phyloP scores from a whole-genome alignment of 2,888 invertebrate genomes.

The Andrena minutula region DNA sequence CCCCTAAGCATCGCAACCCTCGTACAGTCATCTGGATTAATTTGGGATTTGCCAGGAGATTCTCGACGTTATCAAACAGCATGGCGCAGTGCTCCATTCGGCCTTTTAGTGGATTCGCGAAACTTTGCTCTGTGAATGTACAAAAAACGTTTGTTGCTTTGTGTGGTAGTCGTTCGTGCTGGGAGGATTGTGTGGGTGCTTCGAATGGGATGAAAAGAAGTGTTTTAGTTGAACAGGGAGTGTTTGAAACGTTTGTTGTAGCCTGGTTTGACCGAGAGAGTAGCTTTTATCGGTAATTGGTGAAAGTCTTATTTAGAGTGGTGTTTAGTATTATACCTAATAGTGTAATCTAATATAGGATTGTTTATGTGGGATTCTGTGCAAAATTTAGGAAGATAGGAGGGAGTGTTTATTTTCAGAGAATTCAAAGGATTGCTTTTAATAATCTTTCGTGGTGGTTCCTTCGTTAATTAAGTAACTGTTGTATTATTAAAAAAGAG shows the following conservation, averaged over 20 bases:
- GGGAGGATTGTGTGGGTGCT: slow-evolving; percentile 15
- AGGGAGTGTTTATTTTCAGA: no score
- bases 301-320: slow-evolving; percentile 6
- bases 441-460: no score
- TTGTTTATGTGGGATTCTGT: no score
- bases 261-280: slow-evolving; percentile 16
- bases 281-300: slow-evolving; percentile 14
- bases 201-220: slow-evolving; percentile 29
- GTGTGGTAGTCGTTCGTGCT: slow-evolving; percentile 20
- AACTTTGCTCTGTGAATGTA: slow-evolving; percentile 16
- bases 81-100: no score
- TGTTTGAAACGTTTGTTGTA: slow-evolving; percentile 27
- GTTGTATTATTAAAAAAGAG: no score
- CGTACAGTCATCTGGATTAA: slow-evolving; percentile 53
- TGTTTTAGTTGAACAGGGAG: slow-evolving; percentile 22
- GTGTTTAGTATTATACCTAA: no score
- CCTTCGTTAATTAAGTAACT: no score
- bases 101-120: not conserved
- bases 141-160: not conserved
- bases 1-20: slow-evolving; percentile 8
- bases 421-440: no score
- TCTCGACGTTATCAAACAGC: slow-evolving; percentile 1
- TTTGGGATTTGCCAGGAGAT: slow-evolving; percentile 34
- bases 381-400: no score
- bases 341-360: no score